A percentile compares a stretch with the other conserved stretches of the same genome.
Evolutionary conservation across 2,888 invertebrate genomes (phyloP).

Genomic region (Sturmia bella): DNA sequence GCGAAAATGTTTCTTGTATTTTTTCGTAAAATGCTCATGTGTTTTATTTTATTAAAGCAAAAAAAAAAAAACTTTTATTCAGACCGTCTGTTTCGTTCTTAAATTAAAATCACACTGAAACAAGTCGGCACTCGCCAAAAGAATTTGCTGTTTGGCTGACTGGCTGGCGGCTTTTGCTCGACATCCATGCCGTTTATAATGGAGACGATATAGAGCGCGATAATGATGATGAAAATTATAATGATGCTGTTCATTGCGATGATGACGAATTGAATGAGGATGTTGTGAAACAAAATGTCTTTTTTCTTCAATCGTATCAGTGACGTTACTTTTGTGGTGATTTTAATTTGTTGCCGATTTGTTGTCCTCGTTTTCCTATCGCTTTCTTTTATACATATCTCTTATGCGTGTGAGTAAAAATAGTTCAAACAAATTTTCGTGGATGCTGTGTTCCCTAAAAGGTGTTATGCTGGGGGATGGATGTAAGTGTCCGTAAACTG

Average conservation of each 20-base stretch:
- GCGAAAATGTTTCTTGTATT: background rate
- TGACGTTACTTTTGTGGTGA: constrained; percentile 51
- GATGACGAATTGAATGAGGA: constrained; percentile 45
- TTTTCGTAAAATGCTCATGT: background rate
- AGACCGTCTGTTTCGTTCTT: constrained; percentile 73
- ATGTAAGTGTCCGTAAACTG: constrained; percentile 20
- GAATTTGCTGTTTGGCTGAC: constrained; percentile 43
- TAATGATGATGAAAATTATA: constrained; percentile 31
- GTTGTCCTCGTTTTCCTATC: background rate
- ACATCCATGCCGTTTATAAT: constrained; percentile 48
- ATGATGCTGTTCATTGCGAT: constrained; percentile 20
- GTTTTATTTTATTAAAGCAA: background rate
- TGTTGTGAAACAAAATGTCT: constrained; percentile 29
- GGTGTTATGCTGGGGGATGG: background rate
- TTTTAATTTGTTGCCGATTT: constrained; percentile 27
- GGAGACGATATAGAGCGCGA: constrained; percentile 22
- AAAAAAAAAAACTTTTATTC: constrained; percentile 2
- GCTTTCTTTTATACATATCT: constrained; percentile 23
- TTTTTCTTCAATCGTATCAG: constrained; percentile 6
- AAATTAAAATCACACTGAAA: constrained; percentile 76
- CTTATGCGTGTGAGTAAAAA: background rate
- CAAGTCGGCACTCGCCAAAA: constrained; percentile 64
- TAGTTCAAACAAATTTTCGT: background rate
- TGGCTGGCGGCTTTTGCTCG: constrained; percentile 43
- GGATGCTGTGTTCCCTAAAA: constrained; percentile 25